Conservation (phyloP, 2,113 vertebrate species). For the Oreocharis arfaki region DNA sequence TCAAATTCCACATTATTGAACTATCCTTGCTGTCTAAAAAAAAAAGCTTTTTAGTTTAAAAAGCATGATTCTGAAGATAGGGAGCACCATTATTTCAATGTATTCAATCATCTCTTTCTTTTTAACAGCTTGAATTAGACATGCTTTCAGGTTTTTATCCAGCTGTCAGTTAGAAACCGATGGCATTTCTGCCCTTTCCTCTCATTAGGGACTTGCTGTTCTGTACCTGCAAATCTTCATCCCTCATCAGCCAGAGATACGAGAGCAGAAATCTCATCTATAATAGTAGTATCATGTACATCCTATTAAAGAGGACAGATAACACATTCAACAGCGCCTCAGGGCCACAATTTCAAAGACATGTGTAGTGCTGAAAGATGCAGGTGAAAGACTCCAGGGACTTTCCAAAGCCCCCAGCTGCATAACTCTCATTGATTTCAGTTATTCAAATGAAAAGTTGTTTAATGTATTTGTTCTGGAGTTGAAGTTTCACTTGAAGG, state of each 20-base stretch:
- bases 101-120: conserved; percentile 39
- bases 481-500: background rate
- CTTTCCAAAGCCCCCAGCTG: conserved; percentile 32
- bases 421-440: background rate
- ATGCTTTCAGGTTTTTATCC: conserved; percentile 32
- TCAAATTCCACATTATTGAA: background rate
- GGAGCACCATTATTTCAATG: conserved; percentile 13
- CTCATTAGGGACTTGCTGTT: conserved; percentile 48
- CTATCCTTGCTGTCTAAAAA: background rate
- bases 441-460: conserved; percentile 39
- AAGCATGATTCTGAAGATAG: background rate
- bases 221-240: conserved; percentile 41
- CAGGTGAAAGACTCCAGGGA: conserved; percentile 31
- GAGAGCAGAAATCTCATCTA: conserved; percentile 31
- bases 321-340: conserved; percentile 5
- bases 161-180: conserved; percentile 11
- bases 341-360: conserved; percentile 35
- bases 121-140: conserved; percentile 41
- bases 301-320: conserved; percentile 38
- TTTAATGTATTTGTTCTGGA: conserved; percentile 28
- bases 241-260: conserved; percentile 5
- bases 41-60: conserved; percentile 3
- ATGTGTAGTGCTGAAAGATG: background rate
- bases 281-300: conserved; percentile 15
- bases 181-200: conserved; percentile 53